Base-by-base conservation (phyloP, 2,113 vertebrate species). In the Pseudorectes ferrugineus region DNA sequence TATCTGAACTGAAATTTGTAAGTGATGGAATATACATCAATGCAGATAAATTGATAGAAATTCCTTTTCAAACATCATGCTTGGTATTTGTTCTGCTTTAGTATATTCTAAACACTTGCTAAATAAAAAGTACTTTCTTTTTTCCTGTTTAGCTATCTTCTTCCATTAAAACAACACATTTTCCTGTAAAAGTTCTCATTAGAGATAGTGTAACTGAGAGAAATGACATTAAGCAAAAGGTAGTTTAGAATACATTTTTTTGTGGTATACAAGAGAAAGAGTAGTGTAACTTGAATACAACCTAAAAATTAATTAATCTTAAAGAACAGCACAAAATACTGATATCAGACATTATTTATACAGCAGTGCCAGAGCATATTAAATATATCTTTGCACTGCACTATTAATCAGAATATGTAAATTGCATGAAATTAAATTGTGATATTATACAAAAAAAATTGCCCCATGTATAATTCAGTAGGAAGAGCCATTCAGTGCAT, bases 1-100 rank as follows among this genome's bases (percentile, higher is more conserved):
- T 98, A 97, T 97, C 96, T 96, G 96, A 98, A 96, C 92, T 85
- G 93, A 97, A 96, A 95, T 97, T 97, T 97, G 43, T 96, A 97
- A 96, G 90, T 97, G 89, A 92, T 93, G 90, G 93, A 96, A 95
- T 97, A 96, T 97, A 95, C 96, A 96, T 97, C 96, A 95, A 95
- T 77, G 9, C 89, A 96, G 92, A 97, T 95, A 93, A 93, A 96
- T 88, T 75, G 91, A 89, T 86, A 92, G 86, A 97, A 97, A 95
- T 94, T 97, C 76, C 75, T 81, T 80, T 77, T 97, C 38, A 78
- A 63, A 66, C 45, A 68, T 52, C n/a, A 23, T 35, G 2, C 28
- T 57, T 80, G 12, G 4, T 83, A 61, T 78, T 91, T 92, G 33
- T 78, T 92, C 89, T 72, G 20, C 29, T 78, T 36, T 57, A 29